Evolutionary conservation across 2,113 vertebrate genomes (phyloP).

Genomic region (Bambusicola thoracicus): DNA sequence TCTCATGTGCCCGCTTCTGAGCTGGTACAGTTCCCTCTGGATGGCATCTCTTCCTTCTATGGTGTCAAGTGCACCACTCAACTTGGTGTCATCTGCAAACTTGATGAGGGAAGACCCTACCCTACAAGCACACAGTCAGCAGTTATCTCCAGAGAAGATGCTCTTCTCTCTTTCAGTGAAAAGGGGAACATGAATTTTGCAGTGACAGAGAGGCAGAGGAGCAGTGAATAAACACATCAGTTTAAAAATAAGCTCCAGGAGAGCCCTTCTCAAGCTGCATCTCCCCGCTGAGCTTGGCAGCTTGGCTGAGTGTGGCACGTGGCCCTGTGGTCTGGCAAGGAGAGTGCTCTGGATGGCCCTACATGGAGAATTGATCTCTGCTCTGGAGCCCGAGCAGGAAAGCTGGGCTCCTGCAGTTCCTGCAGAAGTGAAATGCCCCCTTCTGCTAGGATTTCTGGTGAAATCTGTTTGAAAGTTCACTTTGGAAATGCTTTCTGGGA

Average conservation of each 20-base stretch:
- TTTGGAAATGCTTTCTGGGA: background rate
- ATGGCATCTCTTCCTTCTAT: too few relatives aligned
- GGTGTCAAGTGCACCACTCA: too few relatives aligned
- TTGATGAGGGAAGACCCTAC: background rate
- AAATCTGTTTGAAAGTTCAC: background rate
- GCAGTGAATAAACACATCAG: background rate
- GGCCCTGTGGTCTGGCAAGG: background rate
- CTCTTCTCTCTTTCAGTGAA: background rate
- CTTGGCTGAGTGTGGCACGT: background rate
- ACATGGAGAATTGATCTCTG: fast-evolving
- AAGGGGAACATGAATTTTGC: background rate
- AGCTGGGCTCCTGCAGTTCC: background rate
- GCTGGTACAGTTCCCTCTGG: too few relatives aligned
- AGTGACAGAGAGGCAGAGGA: background rate
- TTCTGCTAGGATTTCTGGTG: background rate
- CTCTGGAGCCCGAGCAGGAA: background rate
- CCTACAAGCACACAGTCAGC: background rate
- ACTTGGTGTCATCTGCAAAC: too few relatives aligned
- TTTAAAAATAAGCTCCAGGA: slow-evolving; percentile 12
- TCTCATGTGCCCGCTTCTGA: too few relatives aligned
- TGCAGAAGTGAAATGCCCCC: background rate
- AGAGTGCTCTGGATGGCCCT: fast-evolving
- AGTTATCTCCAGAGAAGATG: background rate
- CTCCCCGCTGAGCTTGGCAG: background rate
- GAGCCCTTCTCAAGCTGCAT: background rate